Evolutionary conservation across 2,888 invertebrate species (phyloP), one percentile per base, ranked within the genome.

Genomic region (Ctenicera cuprea): DNA sequence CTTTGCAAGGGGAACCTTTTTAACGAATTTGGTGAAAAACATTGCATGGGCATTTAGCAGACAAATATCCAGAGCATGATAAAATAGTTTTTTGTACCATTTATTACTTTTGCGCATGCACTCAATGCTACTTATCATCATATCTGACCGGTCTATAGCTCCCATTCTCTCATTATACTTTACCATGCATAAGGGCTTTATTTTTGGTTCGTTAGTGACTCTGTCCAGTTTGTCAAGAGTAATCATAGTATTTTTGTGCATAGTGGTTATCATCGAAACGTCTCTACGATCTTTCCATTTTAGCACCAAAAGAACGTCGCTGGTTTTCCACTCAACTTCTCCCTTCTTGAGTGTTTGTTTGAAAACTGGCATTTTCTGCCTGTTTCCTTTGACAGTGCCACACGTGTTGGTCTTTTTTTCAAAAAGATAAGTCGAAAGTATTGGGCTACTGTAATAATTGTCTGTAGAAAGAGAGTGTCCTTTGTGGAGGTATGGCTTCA

Each of bases 231-330:
- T 74, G 33, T 64, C 41, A 57, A 73, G 76, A 16, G 45, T 57
- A 38, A 67, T 30, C 59, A 79, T 76, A 70, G 71, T 52, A 57
- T 62, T 62, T 66, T 63, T 38, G 71, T 82, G 78, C 20, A 77
- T 70, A 26, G 78, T 80, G 57, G 79, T 74, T 41, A 80, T 71
- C 77, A 80, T 79, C 50, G 62, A 38, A 3, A 83, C 81, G 30
- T 82, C 80, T 57, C 81, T 65, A 66, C 82, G 83, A 61, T 85
- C 82, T 43, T 73, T 64, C 82, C 83, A 83, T 77, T 83, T 82
- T 37, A 82, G 62, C 7, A 76, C 79, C 37, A 82, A n/a, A 18
- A 82, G 30, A 62, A 67, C 62, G 41, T 72, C 48, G 48, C 65
- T 57, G 41, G 20, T 11, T 14, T 11, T 37, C 3, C 1, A 14